Base-by-base conservation (phyloP, 2,113 vertebrate genomes). In the Colinus virginianus region DNA sequence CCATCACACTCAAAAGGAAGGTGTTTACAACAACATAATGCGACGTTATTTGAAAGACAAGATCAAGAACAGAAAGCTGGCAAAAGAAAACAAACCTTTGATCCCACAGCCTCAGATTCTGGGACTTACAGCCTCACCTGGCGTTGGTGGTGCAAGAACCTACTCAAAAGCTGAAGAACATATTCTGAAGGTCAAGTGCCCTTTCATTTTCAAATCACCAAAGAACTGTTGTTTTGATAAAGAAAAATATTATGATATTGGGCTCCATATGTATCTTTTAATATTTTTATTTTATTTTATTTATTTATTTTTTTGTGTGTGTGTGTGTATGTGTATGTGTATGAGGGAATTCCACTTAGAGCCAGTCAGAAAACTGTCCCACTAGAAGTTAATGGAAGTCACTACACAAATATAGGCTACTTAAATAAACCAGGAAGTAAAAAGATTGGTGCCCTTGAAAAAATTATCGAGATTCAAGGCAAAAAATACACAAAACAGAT, bases 1-100 rank as follows among this genome's bases (percentile, higher is more conserved):
- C 72, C 99, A 99, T 96, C 99, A 99, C 97, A 99, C 99, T 46
- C 98, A 99, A 88, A 99, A 99, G 94, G 99, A 98, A 77, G 98
- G 30, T 0, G 98, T 99, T 56, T 99, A 99, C 96, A 99, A 99
- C 96, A 98, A 98, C 86, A 99, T 99, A 84, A 99, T 99, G 99
- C 98, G 98, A 86, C 98, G 98, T 51, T 99, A 99, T 93, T 95
- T 99, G 94, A 98, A 97, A 87, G 98, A 99, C 94, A 99, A 99
- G 87, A 93, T 97, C 76, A 98, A 94, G 90, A 99, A 99, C 84
- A 74, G 2, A 23, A 93, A 7, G 26, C 88, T 97, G 43, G 84
- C 72, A 53, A 99, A 99, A 97, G 96, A 97, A 96, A 96, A 97
- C 79, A 98, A 98, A 77, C 55, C 95, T 32, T 42, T 90, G 1